phyloP scores from a whole-genome alignment of 2,113 vertebrate genomes.

The Struthidea cinerea region DNA sequence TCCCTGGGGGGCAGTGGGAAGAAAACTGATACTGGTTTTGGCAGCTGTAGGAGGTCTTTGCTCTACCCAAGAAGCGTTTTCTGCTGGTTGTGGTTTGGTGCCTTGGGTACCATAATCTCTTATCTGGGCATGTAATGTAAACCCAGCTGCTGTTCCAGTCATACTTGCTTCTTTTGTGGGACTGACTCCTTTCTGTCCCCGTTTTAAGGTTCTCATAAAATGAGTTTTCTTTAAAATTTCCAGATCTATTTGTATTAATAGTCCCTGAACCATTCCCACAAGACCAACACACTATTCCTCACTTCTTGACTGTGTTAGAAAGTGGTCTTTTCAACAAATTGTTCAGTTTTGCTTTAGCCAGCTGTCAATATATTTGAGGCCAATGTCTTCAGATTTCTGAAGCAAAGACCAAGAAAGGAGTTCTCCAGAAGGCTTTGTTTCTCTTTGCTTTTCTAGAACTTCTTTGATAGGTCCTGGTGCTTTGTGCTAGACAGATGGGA shows the following conservation, averaged over 20 bases:
- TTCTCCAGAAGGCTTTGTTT: background rate
- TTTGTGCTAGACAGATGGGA: background rate
- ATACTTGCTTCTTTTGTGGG: background rate
- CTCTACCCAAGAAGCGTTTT: background rate
- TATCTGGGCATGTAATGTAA: background rate
- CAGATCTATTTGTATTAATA: background rate
- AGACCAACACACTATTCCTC: background rate
- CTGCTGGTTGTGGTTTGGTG: background rate
- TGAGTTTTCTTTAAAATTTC: slow-evolving; percentile 5
- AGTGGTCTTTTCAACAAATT: background rate
- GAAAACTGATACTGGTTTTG: slow-evolving; percentile 33
- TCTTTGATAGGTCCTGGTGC: background rate
- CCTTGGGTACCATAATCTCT: background rate
- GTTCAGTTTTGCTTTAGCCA: background rate
- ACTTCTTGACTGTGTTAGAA: background rate
- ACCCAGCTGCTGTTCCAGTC: slow-evolving; percentile 18
- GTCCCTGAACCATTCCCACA: background rate
- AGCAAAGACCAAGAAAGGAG: background rate
- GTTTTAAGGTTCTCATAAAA: background rate
- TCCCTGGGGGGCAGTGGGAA: background rate
- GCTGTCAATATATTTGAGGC: background rate
- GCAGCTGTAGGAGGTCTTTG: slow-evolving; percentile 41
- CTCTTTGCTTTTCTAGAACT: background rate
- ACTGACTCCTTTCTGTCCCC: background rate
- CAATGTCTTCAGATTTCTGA: background rate